phyloP scores from a whole-genome alignment of 53 echinoderm and acorn worm species.

The Patiria pectinifera region DNA sequence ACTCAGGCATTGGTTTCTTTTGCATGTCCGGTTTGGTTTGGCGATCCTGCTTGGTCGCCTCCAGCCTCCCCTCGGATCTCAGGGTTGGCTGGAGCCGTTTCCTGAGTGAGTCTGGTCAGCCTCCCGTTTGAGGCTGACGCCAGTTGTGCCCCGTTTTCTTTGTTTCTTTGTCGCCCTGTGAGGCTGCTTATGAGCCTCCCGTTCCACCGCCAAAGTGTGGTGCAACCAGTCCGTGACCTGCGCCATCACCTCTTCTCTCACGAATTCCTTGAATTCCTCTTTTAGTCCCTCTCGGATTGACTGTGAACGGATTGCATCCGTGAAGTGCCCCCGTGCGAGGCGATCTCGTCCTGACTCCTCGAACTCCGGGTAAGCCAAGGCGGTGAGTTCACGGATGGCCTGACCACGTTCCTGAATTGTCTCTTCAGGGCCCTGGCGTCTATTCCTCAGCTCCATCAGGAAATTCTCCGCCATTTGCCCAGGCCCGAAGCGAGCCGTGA shows the following conservation, averaged over 20 bases:
- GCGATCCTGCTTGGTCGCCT: not conserved
- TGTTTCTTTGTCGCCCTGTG: not conserved
- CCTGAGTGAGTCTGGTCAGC: not conserved
- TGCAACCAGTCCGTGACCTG: too few relatives aligned
- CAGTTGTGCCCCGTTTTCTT: slow-evolving; percentile 5
- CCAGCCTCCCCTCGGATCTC: not conserved
- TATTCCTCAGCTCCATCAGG: slow-evolving; percentile 28
- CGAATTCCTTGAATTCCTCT: too few relatives aligned
- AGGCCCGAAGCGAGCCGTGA: slow-evolving; percentile 43
- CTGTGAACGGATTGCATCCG: slow-evolving; percentile 41
- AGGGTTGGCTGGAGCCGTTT: not conserved
- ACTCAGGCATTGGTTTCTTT: not conserved
- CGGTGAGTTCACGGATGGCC: slow-evolving; percentile 37
- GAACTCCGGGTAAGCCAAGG: slow-evolving; percentile 46
- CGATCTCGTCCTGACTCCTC: slow-evolving; percentile 10
- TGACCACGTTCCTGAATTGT: slow-evolving; percentile 55
- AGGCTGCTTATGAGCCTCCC: too few relatives aligned
- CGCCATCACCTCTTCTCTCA: too few relatives aligned
- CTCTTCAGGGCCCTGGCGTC: slow-evolving; percentile 43
- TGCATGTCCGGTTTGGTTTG: not conserved
- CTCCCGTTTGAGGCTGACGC: too few relatives aligned
- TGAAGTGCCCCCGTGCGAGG: slow-evolving; percentile 42
- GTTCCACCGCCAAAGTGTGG: too few relatives aligned
- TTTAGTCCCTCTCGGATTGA: slow-evolving; percentile 21
- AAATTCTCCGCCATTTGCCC: slow-evolving; percentile 52